A percentile compares a stretch with the other conserved stretches of the same genome.
These are phyloP conservation scores for Tetrapedia diversipes DNA, from an alignment of 2,888 invertebrate species.

Conservation along the genomic window DNA sequence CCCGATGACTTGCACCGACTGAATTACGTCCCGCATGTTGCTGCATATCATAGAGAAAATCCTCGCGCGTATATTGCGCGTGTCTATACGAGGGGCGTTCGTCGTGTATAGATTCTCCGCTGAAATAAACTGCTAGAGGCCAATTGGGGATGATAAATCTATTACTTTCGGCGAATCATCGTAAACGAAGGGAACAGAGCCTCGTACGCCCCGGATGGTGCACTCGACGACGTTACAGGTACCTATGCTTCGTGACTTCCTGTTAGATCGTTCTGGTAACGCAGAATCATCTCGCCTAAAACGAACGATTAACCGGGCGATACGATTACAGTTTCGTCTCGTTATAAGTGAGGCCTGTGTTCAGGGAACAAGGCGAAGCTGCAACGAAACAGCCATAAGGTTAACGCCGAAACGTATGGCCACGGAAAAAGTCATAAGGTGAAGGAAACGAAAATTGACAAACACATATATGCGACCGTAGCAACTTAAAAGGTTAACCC, in stretches of 20 bases:
- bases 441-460: too few relatives aligned
- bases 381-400: too few relatives aligned
- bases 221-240: constrained; percentile 29
- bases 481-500: too few relatives aligned
- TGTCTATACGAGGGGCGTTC: constrained; percentile 24
- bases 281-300: constrained; percentile 37
- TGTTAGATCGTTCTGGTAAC: neutral
- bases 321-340: constrained; percentile 23
- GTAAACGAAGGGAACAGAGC: constrained; percentile 7
- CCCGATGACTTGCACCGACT: constrained; percentile 80
- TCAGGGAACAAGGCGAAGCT: too few relatives aligned
- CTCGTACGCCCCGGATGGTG: constrained; percentile 6
- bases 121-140: constrained; percentile 74
- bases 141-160: constrained; percentile 79
- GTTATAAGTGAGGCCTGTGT: too few relatives aligned
- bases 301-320: constrained; percentile 29
- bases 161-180: constrained; percentile 72
- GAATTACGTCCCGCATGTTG: constrained; percentile 79
- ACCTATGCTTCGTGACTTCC: constrained; percentile 39
- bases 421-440: too few relatives aligned
- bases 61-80: constrained; percentile 69
- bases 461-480: too few relatives aligned
- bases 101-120: constrained; percentile 58
- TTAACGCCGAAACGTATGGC: too few relatives aligned
- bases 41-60: constrained; percentile 75